Evolutionary conservation across 2,888 invertebrate species (phyloP), one percentile per base, ranked within the genome.

Genomic region (Trachelus stipa): DNA sequence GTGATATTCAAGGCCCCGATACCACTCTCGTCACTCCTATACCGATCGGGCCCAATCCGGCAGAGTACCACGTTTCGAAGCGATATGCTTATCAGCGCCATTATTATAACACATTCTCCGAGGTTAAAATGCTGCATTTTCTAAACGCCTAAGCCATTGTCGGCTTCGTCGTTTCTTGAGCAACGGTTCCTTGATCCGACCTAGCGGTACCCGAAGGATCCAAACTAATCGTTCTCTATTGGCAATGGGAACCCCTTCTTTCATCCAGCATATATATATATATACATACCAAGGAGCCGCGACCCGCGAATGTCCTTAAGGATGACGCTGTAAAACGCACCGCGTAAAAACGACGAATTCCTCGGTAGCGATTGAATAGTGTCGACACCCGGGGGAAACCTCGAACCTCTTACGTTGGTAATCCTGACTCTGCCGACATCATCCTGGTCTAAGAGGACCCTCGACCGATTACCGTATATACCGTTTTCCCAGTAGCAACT

Each of bases 341-440:
- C 30, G 23, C 33, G 35, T 31, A 77, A 77, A 77, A 77, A 77
- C 77, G 69, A 75, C 71, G 71, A 73, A 77, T 77, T 77, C 77
- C 77, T 74, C 40, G 68, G 75, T 69, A 77, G 74, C 77, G 71
- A 77, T 77, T 77, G 77, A 74, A 77, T 77, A 75, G 37, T 69
- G 77, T 74, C 77, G 77, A 74, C 34, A 56, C 56, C 56, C 56
- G 23, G 15, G 23, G 56, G 56, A 56, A 56, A 56, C 23, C 56
- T 23, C 56, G 56, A 56, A 23, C 56, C 9, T 56, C 56, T 56
- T 9, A 56, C 15, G 56, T 56, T 23, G 56, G 56, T 56, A 56
- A 56, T 56, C 56, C 23, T 56, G 56, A 56, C 56, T 56, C 56
- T 23, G 23, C 23, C 56, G 56, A 56, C 56, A 56, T 56, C 56